Evolutionary conservation across 2,113 vertebrate genomes (phyloP).

Genomic region (Crypturellus undulatus): DNA sequence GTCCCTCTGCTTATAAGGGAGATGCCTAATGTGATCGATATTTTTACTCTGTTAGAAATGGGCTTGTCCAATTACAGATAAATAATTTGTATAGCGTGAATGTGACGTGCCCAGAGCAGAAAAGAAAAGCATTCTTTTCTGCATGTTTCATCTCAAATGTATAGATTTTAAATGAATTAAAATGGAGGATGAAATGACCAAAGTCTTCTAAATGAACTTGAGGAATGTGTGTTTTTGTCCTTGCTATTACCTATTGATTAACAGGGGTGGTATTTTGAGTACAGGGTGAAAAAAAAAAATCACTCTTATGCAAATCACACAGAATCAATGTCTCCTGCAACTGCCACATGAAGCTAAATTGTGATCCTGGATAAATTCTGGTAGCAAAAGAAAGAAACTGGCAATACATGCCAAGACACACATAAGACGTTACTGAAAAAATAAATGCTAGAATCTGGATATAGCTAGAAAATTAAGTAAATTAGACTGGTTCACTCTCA

Average conservation of each 20-base stretch:
- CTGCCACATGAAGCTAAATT: neutral
- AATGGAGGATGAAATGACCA: neutral
- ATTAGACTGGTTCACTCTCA: neutral
- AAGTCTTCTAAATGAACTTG: neutral
- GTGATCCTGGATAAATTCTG: neutral
- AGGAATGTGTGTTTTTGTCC: neutral
- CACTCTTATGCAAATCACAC: neutral
- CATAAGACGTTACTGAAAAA: neutral
- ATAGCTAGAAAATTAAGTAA: neutral
- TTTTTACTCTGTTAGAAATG: neutral
- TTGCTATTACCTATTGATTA: constrained; percentile 24
- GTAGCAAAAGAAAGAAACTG: neutral
- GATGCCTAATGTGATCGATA: neutral
- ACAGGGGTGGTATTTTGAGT: neutral
- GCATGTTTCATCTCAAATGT: neutral
- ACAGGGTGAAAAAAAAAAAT: neutral
- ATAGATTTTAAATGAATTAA: constrained; percentile 7
- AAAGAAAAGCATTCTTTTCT: neutral
- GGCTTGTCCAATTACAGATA: neutral
- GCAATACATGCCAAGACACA: neutral
- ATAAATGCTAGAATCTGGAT: neutral
- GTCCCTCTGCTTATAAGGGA: neutral
- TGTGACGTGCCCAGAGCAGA: neutral
- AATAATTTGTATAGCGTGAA: constrained; percentile 12
- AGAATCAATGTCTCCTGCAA: constrained; percentile 5